These are phyloP conservation scores for Gadopsis bispinosus DNA, from an alignment of 2,797 vertebrate species.

Conservation along the genomic window DNA sequence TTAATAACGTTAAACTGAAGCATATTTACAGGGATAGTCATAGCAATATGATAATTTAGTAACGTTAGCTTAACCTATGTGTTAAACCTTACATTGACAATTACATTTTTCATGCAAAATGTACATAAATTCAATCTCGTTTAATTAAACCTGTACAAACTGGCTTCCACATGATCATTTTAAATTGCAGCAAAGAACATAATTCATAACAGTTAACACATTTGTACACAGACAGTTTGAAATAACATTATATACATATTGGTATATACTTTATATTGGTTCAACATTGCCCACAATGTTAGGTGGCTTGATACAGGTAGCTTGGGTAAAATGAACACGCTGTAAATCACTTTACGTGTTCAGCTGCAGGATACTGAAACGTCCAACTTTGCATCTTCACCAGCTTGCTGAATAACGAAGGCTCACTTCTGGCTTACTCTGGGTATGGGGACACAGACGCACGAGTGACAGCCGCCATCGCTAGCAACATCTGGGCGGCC, in stretches of 20 bases:
- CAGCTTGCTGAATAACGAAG: conserved; percentile 94
- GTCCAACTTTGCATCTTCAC: background rate
- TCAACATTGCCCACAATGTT: background rate
- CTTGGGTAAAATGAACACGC: background rate
- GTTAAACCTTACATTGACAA: background rate
- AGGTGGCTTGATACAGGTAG: background rate
- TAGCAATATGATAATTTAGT: background rate
- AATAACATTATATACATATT: background rate
- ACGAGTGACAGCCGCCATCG: conserved; percentile 95
- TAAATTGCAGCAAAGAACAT: background rate
- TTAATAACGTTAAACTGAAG: background rate
- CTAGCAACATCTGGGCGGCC: conserved; percentile 98
- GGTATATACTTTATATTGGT: background rate
- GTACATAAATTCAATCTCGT: background rate
- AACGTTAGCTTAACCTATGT: background rate
- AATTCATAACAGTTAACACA: background rate
- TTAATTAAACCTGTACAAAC: background rate
- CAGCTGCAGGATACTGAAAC: background rate
- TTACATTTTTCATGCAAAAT: background rate
- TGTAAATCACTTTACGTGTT: background rate
- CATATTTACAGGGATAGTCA: background rate
- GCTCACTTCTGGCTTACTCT: conserved; percentile 95
- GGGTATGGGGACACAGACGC: conserved; percentile 98
- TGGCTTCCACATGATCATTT: background rate
- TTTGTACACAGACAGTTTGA: background rate